Base-by-base conservation (phyloP, 2,888 invertebrate genomes). In the Apamea epomidion region DNA sequence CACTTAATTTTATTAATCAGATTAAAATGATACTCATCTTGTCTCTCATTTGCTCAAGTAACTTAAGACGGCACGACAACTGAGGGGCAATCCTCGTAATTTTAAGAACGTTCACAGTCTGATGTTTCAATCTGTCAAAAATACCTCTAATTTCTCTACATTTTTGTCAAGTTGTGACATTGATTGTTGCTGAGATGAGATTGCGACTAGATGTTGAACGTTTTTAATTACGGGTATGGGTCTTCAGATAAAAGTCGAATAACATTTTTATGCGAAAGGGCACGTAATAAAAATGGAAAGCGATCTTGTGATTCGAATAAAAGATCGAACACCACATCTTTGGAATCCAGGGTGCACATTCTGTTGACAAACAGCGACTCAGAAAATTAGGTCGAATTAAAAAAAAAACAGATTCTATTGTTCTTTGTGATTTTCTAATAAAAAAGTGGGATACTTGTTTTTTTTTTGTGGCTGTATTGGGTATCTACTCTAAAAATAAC, bases 301-400 rank as follows among this genome's bases (percentile, higher is more conserved):
- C 78, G 78, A 74, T 72, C 64, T 74, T 74, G 67, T 78, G 83
- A 83, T 68, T 77, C 62, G 62, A 74, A 84, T 87, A 84, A 87
- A 83, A 77, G 45, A 87, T 78, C 42, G 70, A 60, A 83, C 68
- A 14, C 51, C 37, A 68, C 68, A 29, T 87, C 68, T 32, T 8
- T 60, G 29, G 72, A 78, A 78, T 72, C 67, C 51, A 64, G 84
- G 64, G 78, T 68, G 42, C 58, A 71, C 58, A 64, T 60, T 29
- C 29, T 87, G 71, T 84, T 84, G 84, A 87, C 68, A 74, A 83
- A 87, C 84, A 82, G 73, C 14, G n/a, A 25, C 42, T 45, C n/a
- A 14, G 29, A 18, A 51, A 83, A 87, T 68, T 72, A 10, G 78
- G 42, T 64, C 67, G 14, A 37, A 71, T n/a, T 42, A 12, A 29